Evolutionary conservation across 2,113 vertebrate species (phyloP), one percentile per base, ranked within the genome.

Genomic region (Platysternon megacephalum): DNA sequence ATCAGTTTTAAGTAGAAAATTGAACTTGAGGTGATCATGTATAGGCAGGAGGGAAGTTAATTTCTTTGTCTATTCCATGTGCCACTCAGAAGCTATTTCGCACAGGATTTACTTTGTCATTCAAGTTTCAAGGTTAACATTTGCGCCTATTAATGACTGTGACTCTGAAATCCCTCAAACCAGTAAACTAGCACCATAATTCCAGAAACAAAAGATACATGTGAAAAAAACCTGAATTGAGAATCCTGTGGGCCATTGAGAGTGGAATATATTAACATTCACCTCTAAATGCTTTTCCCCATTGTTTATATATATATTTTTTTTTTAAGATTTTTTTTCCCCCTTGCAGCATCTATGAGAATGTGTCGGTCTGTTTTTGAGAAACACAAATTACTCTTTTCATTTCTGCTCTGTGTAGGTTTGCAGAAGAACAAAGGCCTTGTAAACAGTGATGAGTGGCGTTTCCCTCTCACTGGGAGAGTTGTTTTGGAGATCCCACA

Each of bases 361-460:
- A 90, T 4, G 0, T 95, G 97, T 95, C 96, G 93, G 52, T 97
- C 85, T 82, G 90, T 95, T 91, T 98, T 96, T 87, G 94, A 97
- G 94, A 97, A 96, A 92, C 83, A 98, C 87, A 97, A 98, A 97
- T 95, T 98, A 86, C 87, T 97, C 84, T 97, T 95, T 96, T 90
- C 95, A 84, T 96, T 97, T 94, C 84, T 97, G 96, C 95, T 97
- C 84, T 97, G 93, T 4, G 39, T 97, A 95, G 92, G 96, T 89
- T 96, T 98, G 83, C 96, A 97, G 93, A 95, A 97, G 94, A 98
- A 98, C 93, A 98, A 97, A 97, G 93, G 92, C 90, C 84, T 93
- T 58, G 87, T 93, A 93, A 96, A 97, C 72, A 95, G 95, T 91
- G 96, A 97, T 93, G 97, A 98, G 96, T 97, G 95, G 87, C 85